These are phyloP conservation scores for Tethya wilhelma DNA, from an alignment of 37 sponge, comb jelly and placozoan genomes.

Conservation along the genomic window DNA sequence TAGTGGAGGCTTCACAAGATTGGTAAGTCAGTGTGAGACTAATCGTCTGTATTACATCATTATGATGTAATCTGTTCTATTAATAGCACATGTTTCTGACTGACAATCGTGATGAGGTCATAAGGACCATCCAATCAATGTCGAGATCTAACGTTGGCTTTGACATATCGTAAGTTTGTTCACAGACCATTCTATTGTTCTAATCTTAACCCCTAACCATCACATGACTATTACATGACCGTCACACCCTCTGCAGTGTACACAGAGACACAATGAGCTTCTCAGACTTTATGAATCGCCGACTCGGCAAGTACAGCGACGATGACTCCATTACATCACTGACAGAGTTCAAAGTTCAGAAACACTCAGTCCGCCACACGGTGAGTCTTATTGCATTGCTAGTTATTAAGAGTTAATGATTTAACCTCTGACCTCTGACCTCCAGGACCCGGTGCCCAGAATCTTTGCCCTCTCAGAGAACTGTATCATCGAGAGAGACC, in stretches of 20 bases:
- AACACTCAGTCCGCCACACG: constrained; percentile 68
- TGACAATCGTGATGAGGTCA: constrained; percentile 78
- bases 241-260: constrained; percentile 63
- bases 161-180: constrained; percentile 57
- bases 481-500: constrained; percentile 97
- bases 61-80: background rate
- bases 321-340: constrained; percentile 96
- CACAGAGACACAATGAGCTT: constrained; percentile 53
- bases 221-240: background rate
- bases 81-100: constrained; percentile 85
- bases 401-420: background rate
- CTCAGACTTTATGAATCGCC: constrained; percentile 55
- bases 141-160: constrained; percentile 69
- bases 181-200: too few relatives aligned
- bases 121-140: constrained; percentile 40
- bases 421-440: constrained; percentile 2
- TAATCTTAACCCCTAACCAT: background rate
- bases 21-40: constrained; percentile 68
- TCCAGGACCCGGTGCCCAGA: constrained; percentile 85
- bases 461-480: constrained; percentile 91
- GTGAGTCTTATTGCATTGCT: constrained; percentile 24
- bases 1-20: constrained; percentile 73
- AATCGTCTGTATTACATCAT: too few relatives aligned
- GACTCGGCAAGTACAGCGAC: constrained; percentile 88
- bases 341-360: constrained; percentile 93